Percentiles rank a stretch among this genome's conserved stretches.
phyloP scores from a whole-genome alignment of 1,140 invertebrate genomes.

The Drosophila subobscura region DNA sequence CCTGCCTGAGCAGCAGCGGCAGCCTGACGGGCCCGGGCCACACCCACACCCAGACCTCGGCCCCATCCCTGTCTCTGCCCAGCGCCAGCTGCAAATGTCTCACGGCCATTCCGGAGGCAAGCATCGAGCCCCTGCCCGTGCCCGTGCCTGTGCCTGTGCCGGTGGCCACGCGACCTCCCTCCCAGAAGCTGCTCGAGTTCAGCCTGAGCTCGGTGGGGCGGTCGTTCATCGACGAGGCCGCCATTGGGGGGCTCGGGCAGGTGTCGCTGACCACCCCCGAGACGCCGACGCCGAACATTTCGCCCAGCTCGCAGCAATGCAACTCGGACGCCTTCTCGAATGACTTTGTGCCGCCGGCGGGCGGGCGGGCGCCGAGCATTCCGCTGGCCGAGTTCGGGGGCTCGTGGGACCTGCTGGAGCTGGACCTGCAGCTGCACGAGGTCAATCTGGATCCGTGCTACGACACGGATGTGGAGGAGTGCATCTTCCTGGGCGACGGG shows the following conservation, averaged over 20 bases:
- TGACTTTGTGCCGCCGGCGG: conserved; percentile 70
- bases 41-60: conserved; percentile 30
- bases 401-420: conserved; percentile 80
- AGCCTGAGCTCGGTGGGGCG: conserved; percentile 81
- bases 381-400: conserved; percentile 79
- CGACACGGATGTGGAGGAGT: conserved; percentile 85
- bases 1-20: conserved; percentile 63
- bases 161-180: conserved; percentile 6
- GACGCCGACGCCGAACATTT: conserved; percentile 86
- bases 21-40: conserved; percentile 48
- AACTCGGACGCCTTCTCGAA: conserved; percentile 82
- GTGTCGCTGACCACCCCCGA: conserved; percentile 85
- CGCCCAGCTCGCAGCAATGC: conserved; percentile 84
- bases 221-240: conserved; percentile 78
- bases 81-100: conserved; percentile 71
- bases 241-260: conserved; percentile 40
- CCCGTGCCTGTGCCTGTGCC: background rate
- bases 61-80: conserved; percentile 52
- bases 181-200: conserved; percentile 73
- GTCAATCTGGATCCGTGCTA: conserved; percentile 82
- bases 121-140: conserved; percentile 36
- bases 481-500: conserved; percentile 85
- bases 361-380: conserved; percentile 36
- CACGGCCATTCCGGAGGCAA: conserved; percentile 75
- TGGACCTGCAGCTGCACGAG: conserved; percentile 82